Evolutionary conservation across 2,113 vertebrate genomes (phyloP).

Genomic region (Alouatta palliata): DNA sequence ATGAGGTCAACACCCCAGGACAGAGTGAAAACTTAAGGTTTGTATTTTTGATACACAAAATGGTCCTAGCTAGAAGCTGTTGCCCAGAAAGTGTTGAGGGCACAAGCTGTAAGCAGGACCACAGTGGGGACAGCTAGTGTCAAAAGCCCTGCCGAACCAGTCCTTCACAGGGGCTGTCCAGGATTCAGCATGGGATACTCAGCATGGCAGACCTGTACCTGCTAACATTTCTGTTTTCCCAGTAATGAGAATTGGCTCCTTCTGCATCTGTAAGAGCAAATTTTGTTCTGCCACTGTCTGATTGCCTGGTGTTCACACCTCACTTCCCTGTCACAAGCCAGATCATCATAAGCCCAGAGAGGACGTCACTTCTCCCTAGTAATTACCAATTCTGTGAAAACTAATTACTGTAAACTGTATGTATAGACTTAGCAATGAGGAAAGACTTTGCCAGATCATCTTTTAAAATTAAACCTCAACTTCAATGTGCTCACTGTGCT

Average conservation of each 20-base stretch:
- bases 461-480: background rate
- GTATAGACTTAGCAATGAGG: background rate
- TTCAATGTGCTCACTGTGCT: background rate
- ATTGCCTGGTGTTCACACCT: background rate
- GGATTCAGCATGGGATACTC: too few species aligned
- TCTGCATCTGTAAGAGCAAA: background rate
- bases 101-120: background rate
- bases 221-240: background rate
- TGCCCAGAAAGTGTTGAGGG: background rate
- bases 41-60: background rate
- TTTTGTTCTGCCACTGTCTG: background rate
- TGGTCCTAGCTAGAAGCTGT: background rate
- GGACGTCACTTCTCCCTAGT: background rate
- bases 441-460: background rate
- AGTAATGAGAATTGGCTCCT: background rate
- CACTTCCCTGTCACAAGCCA: background rate
- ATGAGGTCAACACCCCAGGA: background rate
- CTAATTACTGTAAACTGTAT: background rate
- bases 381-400: background rate
- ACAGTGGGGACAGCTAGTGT: too few species aligned
- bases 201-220: background rate
- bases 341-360: background rate
- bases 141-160: background rate
- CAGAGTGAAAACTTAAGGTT: background rate
- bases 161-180: background rate